These are phyloP conservation scores for Himalopsyche kuldschensis DNA, from an alignment of 2,888 invertebrate genomes.

Conservation along the genomic window DNA sequence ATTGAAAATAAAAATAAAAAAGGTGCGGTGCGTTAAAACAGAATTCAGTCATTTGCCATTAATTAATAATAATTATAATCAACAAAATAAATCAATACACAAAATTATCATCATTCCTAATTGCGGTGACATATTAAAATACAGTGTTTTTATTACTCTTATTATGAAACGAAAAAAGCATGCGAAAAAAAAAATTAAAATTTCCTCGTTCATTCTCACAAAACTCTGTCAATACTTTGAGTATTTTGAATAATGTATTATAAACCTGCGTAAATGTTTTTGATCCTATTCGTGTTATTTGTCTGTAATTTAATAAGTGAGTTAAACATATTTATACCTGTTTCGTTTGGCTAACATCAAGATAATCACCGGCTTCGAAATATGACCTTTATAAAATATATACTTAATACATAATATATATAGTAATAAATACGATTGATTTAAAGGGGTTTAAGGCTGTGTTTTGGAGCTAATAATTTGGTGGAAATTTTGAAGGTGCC, in stretches of 20 bases:
- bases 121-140: slow-evolving; percentile 6
- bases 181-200: slow-evolving; percentile 4
- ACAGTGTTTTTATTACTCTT: background rate
- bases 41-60: slow-evolving; percentile 56
- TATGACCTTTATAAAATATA: background rate
- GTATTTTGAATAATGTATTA: background rate
- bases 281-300: background rate
- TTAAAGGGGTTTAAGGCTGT: background rate
- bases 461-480: background rate
- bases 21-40: slow-evolving; percentile 46
- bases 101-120: slow-evolving; percentile 35
- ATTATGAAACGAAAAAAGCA: slow-evolving; percentile 26
- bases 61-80: slow-evolving; percentile 45
- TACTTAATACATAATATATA: background rate
- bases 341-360: background rate
- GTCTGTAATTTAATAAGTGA: background rate
- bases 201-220: slow-evolving; percentile 9
- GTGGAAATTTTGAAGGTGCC: background rate
- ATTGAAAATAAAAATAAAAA: slow-evolving; percentile 43
- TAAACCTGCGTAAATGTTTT: background rate
- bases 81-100: slow-evolving; percentile 35
- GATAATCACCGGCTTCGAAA: background rate
- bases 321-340: background rate
- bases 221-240: slow-evolving; percentile 6
- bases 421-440: background rate